Percentiles rank a stretch among this genome's conserved stretches.
Conservation (phyloP, 2,888 invertebrate genomes). For the Cyclophora punctaria region DNA sequence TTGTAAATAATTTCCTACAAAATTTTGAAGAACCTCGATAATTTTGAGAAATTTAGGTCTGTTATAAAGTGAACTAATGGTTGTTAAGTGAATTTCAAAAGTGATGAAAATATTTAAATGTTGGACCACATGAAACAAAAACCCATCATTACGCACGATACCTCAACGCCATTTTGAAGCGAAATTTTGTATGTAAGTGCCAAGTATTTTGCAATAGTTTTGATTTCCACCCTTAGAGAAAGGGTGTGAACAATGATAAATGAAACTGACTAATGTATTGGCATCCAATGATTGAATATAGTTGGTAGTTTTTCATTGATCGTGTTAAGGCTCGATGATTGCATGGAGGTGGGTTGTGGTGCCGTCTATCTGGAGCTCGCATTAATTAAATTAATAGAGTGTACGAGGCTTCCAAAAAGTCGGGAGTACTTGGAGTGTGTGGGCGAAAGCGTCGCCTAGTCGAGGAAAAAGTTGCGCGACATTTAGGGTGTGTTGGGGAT, state of each 20-base stretch:
- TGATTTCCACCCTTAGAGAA: constrained; percentile 37
- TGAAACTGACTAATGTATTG: constrained; percentile 37
- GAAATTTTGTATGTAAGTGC: constrained; percentile 77
- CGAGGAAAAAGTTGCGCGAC: constrained; percentile 2
- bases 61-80: constrained; percentile 47
- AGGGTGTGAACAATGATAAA: constrained; percentile 37
- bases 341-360: constrained; percentile 59
- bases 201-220: constrained; percentile 74
- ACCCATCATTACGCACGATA: constrained; percentile 75
- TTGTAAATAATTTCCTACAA: constrained; percentile 68
- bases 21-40: constrained; percentile 39
- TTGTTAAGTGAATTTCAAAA: constrained; percentile 45
- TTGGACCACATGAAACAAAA: constrained; percentile 69
- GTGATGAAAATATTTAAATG: constrained; percentile 53
- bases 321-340: constrained; percentile 33
- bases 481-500: constrained; percentile 20
- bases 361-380: constrained; percentile 49
- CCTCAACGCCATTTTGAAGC: constrained; percentile 77
- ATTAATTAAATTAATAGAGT: constrained; percentile 58
- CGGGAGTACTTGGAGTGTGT: constrained; percentile 1
- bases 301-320: constrained; percentile 20
- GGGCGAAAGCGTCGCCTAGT: constrained; percentile 2
- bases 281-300: constrained; percentile 23
- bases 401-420: constrained; percentile 8
- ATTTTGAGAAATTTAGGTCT: constrained; percentile 31